These are phyloP conservation scores for Procapra przewalskii DNA, from an alignment of 2,113 vertebrate genomes.

Conservation along the genomic window DNA sequence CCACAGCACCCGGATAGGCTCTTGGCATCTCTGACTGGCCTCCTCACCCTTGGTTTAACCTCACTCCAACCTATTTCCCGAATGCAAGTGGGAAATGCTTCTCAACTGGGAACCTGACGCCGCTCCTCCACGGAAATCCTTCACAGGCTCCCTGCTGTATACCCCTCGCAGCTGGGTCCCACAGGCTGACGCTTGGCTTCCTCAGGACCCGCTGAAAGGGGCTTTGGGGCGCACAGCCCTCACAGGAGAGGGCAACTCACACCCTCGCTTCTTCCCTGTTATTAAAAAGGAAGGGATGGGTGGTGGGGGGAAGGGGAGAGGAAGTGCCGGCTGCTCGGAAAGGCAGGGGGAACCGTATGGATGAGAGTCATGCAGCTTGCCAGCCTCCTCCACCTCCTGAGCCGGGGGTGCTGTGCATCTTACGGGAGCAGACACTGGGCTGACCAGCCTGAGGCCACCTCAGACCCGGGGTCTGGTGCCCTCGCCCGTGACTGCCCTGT, in stretches of 20 bases:
- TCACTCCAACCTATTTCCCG: neutral
- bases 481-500: fast-evolving
- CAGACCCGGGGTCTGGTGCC: neutral
- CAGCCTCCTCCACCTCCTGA: neutral
- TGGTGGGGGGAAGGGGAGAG: too few species aligned
- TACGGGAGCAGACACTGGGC: neutral
- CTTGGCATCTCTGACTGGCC: neutral
- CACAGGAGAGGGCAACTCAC: neutral
- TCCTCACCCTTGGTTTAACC: neutral
- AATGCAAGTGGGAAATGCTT: neutral
- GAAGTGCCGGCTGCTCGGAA: neutral
- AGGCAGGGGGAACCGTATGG: neutral
- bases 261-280: neutral
- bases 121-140: neutral
- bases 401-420: neutral
- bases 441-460: fast-evolving
- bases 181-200: neutral
- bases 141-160: neutral
- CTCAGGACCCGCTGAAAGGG: neutral
- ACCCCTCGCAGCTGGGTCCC: neutral
- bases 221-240: fast-evolving
- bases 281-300: neutral
- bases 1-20: fast-evolving
- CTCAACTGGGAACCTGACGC: neutral
- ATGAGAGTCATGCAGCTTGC: neutral